Percentiles rank a stretch among this genome's conserved stretches.
These are phyloP conservation scores for Conus betulinus DNA, from an alignment of 1,140 invertebrate genomes.

Conservation along the genomic window DNA sequence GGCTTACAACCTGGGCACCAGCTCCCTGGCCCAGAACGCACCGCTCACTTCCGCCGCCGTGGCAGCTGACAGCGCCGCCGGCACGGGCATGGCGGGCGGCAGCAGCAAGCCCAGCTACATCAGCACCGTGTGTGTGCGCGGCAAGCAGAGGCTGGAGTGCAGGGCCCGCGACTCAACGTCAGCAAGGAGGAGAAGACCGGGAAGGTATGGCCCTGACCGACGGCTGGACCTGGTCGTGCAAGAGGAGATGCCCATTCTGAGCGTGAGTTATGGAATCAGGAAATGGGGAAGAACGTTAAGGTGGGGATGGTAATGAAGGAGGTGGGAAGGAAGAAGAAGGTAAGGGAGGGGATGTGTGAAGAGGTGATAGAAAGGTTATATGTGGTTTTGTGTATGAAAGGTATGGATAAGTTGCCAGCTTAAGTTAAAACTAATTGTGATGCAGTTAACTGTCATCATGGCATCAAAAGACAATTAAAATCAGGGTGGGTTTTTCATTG, in stretches of 20 bases:
- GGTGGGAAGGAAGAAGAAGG: neutral
- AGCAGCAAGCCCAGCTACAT: constrained; percentile 56
- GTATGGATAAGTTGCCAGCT: too few species aligned
- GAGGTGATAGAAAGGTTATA: too few species aligned
- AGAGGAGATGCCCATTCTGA: constrained; percentile 74
- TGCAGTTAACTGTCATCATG: too few species aligned
- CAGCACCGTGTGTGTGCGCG: constrained; percentile 69
- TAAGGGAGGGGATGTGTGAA: neutral
- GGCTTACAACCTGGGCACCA: constrained; percentile 73
- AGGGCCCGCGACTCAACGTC: constrained; percentile 75
- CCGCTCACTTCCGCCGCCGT: constrained; percentile 31
- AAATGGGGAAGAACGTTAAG: too few species aligned
- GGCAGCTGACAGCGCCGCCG: constrained; percentile 25
- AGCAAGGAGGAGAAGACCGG: constrained; percentile 73
- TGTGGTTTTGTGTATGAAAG: too few species aligned
- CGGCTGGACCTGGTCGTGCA: constrained; percentile 75
- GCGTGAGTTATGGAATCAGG: constrained; percentile 60
- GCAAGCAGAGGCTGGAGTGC: constrained; percentile 75
- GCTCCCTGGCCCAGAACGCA: constrained; percentile 52
- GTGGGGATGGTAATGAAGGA: neutral
- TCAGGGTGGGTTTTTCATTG: too few species aligned
- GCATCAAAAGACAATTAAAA: too few species aligned
- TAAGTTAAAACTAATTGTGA: too few species aligned
- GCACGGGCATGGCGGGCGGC: constrained; percentile 32
- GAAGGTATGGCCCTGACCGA: constrained; percentile 75